Base-by-base conservation (phyloP, 2,888 invertebrate genomes). In the Agonopterix alstromeriana region DNA sequence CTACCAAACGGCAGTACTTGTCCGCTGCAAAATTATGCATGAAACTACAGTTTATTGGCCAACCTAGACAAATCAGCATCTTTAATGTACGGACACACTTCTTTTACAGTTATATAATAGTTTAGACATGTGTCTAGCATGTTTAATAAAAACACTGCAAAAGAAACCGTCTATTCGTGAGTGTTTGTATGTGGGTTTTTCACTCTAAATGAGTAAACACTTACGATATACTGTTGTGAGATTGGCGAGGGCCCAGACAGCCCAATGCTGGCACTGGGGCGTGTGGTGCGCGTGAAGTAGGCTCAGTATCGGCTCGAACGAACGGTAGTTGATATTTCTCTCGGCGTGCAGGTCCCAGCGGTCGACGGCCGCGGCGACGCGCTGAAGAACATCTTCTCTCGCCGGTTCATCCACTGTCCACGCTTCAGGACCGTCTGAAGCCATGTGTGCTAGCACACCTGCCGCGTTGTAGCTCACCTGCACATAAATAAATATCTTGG, bases 201-300 rank as follows among this genome's bases (percentile, higher is more conserved):
- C 2, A 17, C 1, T 27, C 7, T 27, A 27, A 27, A 27, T 27
- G 5, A n/a, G n/a, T 38, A 38, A 12, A 42, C 60, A 94, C 95
- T 93, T 82, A 95, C 97, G 95, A 77, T 97, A 97, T 35, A 97
- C 96, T 52, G 92, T 94, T 45, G 98, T 99, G 53, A 99, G 92
- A 86, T 99, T 99, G 45, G 98, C 98, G 52, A 99, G 90, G 0
- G 98, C 98, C 98, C 98, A 99, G 7, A 95, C 94, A 2, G 98
- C 98, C 98, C 98, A 98, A 75, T 97, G 94, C 76, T 97, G 97
- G 77, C 97, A 97, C 74, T 96, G 94, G 0, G 96, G 95, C 1
- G 97, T 97, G 71, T 97, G 95, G 62, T 94, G 93, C 48, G 94
- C 93, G 53, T 92, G 90, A 43, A 98, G 91, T 53, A 99, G 88